These are phyloP conservation scores for Phyllopteryx taeniolatus DNA, from an alignment of 2,113 vertebrate genomes.

Conservation along the genomic window DNA sequence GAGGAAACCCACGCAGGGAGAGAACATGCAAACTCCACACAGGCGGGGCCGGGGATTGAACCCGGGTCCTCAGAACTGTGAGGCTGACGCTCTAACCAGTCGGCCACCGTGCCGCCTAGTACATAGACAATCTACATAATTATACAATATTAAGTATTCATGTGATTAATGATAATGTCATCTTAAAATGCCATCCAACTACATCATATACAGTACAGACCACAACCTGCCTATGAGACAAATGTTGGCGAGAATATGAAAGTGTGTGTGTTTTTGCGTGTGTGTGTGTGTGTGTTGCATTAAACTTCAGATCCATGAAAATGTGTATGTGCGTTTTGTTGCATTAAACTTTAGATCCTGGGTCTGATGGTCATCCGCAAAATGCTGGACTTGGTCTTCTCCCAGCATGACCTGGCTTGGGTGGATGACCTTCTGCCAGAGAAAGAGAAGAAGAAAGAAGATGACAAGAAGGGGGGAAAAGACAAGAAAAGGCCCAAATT, in stretches of 20 bases:
- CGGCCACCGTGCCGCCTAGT: no score
- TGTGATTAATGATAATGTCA: constrained; percentile 5
- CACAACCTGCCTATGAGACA: not conserved
- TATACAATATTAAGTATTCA: not conserved
- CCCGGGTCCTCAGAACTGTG: no score
- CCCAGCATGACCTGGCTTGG: constrained; percentile 94
- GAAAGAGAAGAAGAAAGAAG: constrained; percentile 90
- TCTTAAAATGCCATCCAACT: constrained; percentile 14
- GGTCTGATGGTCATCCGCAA: constrained; percentile 88
- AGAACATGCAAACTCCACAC: no score
- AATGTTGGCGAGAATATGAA: constrained; percentile 6
- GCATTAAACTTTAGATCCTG: constrained; percentile 77
- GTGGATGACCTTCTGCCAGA: constrained; percentile 91
- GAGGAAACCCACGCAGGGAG: no score
- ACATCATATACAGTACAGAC: not conserved
- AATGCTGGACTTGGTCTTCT: constrained; percentile 89
- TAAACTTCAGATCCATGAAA: not conserved
- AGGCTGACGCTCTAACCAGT: no score
- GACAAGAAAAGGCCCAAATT: constrained; percentile 63
- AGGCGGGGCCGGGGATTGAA: no score
- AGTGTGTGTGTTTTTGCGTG: not conserved
- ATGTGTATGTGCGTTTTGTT: not conserved
- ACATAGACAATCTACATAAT: no score
- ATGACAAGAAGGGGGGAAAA: constrained; percentile 71
- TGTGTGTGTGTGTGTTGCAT: not conserved